Evolutionary conservation across 1,140 invertebrate genomes (phyloP), one percentile per base, ranked within the genome.

Genomic region (Sarcophaga peregrina): DNA sequence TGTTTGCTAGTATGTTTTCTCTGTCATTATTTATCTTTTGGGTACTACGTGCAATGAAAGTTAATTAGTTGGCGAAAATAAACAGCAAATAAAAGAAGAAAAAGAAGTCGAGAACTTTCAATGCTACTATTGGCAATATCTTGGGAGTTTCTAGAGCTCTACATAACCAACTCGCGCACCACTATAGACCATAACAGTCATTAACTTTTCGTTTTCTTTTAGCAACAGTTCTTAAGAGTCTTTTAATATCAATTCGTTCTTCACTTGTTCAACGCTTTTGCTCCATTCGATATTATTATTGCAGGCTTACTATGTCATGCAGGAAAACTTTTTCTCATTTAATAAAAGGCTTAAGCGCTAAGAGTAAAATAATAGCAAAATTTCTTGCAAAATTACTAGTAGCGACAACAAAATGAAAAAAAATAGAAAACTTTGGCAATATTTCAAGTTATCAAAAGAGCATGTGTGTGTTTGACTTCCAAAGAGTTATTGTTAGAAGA

Each of bases 11-110:
- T 37, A 37, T 4, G 25, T 37, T 37, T 37, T 4, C n/a, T n/a
- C n/a, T n/a, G n/a, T n/a, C n/a, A 20, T 68, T 20, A 68, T n/a
- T 68, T 68, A n/a, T 68, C 74, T 76, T 81, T 80, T 62, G 20
- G 78, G 45, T 80, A 62, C 46, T 80, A 83, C 82, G 82, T 83
- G 82, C 82, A 76, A 58, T 81, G 82, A 83, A 83, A 83, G 82
- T 83, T 76, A 83, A 83, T 83, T 50, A 83, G 15, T 45, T 80
- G 78, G n/a, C 47, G 73, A 76, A 83, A 54, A 80, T 73, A 72
- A 52, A n/a, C 54, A 81, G 76, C 11, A 47, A 46, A 75, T 75
- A 37, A 54, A 48, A 37, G 9, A 9, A 5, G 8, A 25, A 68
- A n/a, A 9, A 20, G n/a, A 68, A 15, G n/a, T 6, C 15, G 20